Conservation (phyloP, 2,113 vertebrate species). For the Notothenia coriiceps region DNA sequence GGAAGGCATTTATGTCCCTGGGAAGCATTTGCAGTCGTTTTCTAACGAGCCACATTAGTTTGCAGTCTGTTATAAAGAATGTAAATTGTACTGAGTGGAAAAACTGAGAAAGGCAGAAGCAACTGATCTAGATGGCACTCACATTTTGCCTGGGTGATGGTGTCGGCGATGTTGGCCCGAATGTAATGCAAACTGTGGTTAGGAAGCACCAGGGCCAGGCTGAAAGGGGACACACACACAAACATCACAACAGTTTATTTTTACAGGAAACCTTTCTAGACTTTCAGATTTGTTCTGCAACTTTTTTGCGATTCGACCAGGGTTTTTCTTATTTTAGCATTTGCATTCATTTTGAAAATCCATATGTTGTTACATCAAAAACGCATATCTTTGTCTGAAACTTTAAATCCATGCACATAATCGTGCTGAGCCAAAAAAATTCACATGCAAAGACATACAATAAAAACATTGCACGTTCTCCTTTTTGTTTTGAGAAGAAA, state of each 20-base stretch:
- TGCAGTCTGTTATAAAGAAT: constrained; percentile 12
- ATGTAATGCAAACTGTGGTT: constrained; percentile 82
- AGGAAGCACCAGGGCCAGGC: constrained; percentile 82
- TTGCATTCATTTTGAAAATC: not conserved
- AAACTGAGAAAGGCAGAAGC: constrained; percentile 19
- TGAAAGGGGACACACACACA: constrained; percentile 34
- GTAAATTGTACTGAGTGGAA: constrained; percentile 35
- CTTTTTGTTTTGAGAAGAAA: not conserved
- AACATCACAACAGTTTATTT: not conserved
- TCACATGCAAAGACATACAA: not conserved
- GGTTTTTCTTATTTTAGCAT: not conserved
- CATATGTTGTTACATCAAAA: not conserved
- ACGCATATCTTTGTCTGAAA: not conserved
- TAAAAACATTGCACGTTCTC: not conserved
- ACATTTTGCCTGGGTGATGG: constrained; percentile 85
- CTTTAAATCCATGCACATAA: not conserved
- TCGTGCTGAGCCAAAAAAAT: not conserved
- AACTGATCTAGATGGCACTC: constrained; percentile 56
- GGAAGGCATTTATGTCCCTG: constrained; percentile 22
- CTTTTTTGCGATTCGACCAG: not conserved
- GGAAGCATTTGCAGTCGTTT: constrained; percentile 35
- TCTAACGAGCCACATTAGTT: constrained; percentile 16
- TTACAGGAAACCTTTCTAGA: not conserved
- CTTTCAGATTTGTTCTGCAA: not conserved
- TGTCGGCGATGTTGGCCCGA: constrained; percentile 78